Percentiles rank a stretch among this genome's conserved stretches.
These are phyloP conservation scores for Malurus melanocephalus DNA, from an alignment of 2,113 vertebrate species.

Conservation along the genomic window DNA sequence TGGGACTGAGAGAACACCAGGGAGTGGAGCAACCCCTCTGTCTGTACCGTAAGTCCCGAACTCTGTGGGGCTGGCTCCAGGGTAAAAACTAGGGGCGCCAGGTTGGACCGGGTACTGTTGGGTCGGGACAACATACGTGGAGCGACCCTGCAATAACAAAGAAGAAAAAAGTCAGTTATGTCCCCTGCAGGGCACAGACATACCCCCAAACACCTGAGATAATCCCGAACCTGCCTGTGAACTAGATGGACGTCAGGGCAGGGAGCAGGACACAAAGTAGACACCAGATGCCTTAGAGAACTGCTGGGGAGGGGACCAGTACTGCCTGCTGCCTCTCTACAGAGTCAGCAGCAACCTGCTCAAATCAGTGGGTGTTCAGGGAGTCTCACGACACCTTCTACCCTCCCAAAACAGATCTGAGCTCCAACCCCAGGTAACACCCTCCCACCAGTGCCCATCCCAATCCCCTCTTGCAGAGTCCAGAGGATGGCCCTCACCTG, in stretches of 20 bases:
- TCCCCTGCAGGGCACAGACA: accelerated
- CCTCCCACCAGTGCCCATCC: accelerated
- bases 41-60: slow-evolving; percentile 91
- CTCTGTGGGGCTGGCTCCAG: slow-evolving; percentile 90
- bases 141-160: slow-evolving; percentile 77
- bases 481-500: slow-evolving; percentile 76
- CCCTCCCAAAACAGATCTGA: neutral
- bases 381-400: accelerated
- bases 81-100: slow-evolving; percentile 89
- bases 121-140: slow-evolving; percentile 87
- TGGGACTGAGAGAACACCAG: neutral
- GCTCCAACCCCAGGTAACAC: neutral
- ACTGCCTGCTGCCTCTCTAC: neutral
- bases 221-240: neutral
- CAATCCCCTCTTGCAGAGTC: neutral
- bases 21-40: neutral
- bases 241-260: neutral
- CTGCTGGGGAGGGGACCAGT: neutral
- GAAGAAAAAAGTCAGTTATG: neutral
- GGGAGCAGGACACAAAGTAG: neutral
- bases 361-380: neutral
- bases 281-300: accelerated
- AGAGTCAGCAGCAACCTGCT: neutral
- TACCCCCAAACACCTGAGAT: neutral
- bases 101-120: slow-evolving; percentile 92